Base-by-base conservation (phyloP, 2,888 invertebrate genomes). In the Leistus spinibarbis region DNA sequence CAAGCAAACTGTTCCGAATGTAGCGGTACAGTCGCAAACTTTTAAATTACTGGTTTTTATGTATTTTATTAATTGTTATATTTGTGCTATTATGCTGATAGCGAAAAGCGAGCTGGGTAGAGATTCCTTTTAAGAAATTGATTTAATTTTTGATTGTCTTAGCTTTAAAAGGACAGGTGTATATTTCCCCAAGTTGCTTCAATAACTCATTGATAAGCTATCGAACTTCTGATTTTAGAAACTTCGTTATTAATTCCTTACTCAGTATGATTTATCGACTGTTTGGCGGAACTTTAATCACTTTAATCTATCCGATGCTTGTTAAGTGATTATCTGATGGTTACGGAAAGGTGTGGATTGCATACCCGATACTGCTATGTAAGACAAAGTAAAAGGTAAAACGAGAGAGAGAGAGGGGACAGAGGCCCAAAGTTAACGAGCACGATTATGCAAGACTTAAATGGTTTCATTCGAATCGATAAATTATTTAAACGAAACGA, bases 261-360 rank as follows among this genome's bases (percentile, higher is more conserved):
- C 17, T 19, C 60, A 60, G 17, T 60, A 19, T 60, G 60, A 60
- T 60, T 60, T 66, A 66, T 66, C 53, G 40, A 27, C 17, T 20
- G 53, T 13, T 40, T 53, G 27, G 40, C 66, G 66, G n/a, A n/a
- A n/a, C n/a, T 53, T 66, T 53, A 66, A 66, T 66, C 27, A 66
- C 40, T 66, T 66, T 66, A 66, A 66, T 66, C 66, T 53, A 10
- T 10, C 27, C 66, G 54, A 7, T 24, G 66, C 40, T 66, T 66
- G 66, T 66, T 53, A 66, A 66, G 53, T 17, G 66, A 40, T 53
- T 66, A 60, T 19, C 66, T 17, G 66, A 40, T 53, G 40, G 20
- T 19, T 53, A 66, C 3, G 60, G 60, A 19, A 22, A 60, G 19
- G 60, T 60, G 22, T 20, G 60, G 17, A 60, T 60, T 17, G 10